Conservation (phyloP, 2,113 vertebrate genomes). For the Aptenodytes patagonicus region DNA sequence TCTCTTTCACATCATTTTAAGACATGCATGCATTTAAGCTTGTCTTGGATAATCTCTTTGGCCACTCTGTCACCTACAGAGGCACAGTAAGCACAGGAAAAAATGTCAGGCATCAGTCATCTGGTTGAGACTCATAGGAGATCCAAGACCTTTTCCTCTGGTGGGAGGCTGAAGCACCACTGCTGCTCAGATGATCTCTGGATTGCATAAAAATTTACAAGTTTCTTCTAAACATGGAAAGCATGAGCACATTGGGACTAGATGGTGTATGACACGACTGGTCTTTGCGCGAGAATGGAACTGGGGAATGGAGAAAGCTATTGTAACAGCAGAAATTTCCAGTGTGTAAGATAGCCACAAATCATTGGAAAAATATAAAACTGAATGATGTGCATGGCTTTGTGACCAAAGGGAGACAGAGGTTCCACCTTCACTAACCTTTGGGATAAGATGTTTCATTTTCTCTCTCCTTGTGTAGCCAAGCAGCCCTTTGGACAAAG, state of each 20-base stretch:
- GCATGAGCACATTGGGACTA: not conserved
- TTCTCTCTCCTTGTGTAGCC: not conserved
- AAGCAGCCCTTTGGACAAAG: not conserved
- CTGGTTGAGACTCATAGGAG: not conserved
- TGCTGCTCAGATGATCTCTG: not conserved
- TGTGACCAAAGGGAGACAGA: not conserved
- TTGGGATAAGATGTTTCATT: not conserved
- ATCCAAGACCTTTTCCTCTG: not conserved
- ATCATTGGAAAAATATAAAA: not conserved
- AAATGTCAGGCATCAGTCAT: not conserved
- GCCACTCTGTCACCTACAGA: not conserved
- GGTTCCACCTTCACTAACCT: not conserved
- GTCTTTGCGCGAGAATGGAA: not conserved
- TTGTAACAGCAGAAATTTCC: not conserved
- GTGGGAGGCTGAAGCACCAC: not conserved
- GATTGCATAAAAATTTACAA: not conserved
- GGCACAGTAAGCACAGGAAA: not conserved
- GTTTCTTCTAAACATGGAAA: not conserved
- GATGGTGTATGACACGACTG: rapidly evolving
- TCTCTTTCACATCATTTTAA: not conserved
- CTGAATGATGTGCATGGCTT: not conserved
- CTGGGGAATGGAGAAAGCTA: not conserved
- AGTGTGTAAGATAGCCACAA: not conserved
- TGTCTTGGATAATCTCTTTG: not conserved
- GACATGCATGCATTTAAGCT: not conserved